A percentile compares a stretch with the other conserved stretches of the same genome.
These are phyloP conservation scores for Epicauta chinensis DNA, from an alignment of 1,140 invertebrate genomes.

Conservation along the genomic window DNA sequence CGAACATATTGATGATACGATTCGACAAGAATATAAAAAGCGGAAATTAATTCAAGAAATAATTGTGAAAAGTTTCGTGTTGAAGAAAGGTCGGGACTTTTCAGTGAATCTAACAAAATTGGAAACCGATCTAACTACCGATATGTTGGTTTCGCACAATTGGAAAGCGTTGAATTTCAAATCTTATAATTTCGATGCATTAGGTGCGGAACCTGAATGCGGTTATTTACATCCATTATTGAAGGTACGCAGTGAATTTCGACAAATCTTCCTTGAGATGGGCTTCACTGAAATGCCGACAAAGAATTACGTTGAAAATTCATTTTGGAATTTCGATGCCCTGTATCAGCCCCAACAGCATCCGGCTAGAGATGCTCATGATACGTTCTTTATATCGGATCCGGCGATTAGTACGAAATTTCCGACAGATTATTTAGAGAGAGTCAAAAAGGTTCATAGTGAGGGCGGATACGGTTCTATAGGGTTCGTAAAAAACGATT, in stretches of 20 bases:
- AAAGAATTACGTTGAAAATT: conserved; percentile 95
- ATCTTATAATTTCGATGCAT: conserved; percentile 93
- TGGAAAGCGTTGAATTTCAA: conserved; percentile 95
- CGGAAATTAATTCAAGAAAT: conserved; percentile 88
- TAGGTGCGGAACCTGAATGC: conserved; percentile 62
- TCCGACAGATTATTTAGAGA: conserved; percentile 82
- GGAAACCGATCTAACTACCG: conserved; percentile 92
- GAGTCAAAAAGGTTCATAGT: conserved; percentile 88
- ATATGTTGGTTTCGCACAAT: conserved; percentile 82
- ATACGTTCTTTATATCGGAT: conserved; percentile 94
- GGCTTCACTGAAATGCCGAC: conserved; percentile 98
- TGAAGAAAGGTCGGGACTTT: conserved; percentile 82
- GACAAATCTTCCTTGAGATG: conserved; percentile 98
- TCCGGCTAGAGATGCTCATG: conserved; percentile 97
- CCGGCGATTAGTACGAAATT: conserved; percentile 70
- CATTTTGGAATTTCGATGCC: conserved; percentile 99
- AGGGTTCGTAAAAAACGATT: too few relatives aligned
- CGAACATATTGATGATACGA: conserved; percentile 54
- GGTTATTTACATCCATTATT: conserved; percentile 94
- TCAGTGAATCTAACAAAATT: conserved; percentile 74
- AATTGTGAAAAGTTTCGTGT: conserved; percentile 67
- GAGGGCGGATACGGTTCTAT: conserved; percentile 89
- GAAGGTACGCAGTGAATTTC: conserved; percentile 92
- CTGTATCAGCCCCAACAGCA: conserved; percentile 98
- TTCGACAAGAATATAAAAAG: conserved; percentile 88